These are phyloP conservation scores for Dryocosmus kuriphilus DNA, from an alignment of 2,888 invertebrate species.

Conservation along the genomic window DNA sequence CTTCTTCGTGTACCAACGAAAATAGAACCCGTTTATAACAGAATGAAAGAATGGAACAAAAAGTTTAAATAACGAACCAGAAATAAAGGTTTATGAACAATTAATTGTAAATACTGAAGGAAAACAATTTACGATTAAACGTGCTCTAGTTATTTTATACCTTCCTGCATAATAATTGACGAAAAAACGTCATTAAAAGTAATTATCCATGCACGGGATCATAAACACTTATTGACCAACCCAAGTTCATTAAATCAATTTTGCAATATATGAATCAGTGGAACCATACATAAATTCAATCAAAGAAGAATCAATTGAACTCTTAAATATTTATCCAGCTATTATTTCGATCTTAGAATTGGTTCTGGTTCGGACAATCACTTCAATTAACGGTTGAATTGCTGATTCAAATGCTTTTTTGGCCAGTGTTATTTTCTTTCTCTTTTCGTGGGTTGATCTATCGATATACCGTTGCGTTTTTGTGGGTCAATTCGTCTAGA, in stretches of 20 bases:
- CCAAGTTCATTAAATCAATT: not conserved
- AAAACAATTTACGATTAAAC: slow-evolving; percentile 6
- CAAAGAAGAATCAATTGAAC: not conserved
- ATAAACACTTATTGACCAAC: not conserved
- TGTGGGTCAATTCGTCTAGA: slow-evolving; percentile 35
- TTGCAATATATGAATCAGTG: not conserved
- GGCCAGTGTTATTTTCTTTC: slow-evolving; percentile 14
- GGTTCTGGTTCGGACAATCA: not conserved
- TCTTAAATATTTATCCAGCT: not conserved
- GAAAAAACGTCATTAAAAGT: slow-evolving; percentile 18
- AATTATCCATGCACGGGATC: not conserved
- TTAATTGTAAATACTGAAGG: not conserved
- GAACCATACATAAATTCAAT: not conserved
- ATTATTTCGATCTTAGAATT: not conserved
- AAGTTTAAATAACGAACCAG: too few relatives aligned
- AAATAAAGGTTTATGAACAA: too few relatives aligned
- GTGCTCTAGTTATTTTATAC: slow-evolving; percentile 26
- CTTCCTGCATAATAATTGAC: slow-evolving; percentile 18
- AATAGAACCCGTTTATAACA: too few relatives aligned
- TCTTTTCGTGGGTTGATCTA: not conserved
- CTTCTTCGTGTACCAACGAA: too few relatives aligned
- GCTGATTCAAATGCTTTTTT: slow-evolving; percentile 8
- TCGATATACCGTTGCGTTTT: slow-evolving; percentile 28
- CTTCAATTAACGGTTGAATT: slow-evolving; percentile 18
- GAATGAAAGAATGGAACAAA: too few relatives aligned